Conservation (phyloP, 2,113 vertebrate genomes). For the Ammospiza nelsoni region DNA sequence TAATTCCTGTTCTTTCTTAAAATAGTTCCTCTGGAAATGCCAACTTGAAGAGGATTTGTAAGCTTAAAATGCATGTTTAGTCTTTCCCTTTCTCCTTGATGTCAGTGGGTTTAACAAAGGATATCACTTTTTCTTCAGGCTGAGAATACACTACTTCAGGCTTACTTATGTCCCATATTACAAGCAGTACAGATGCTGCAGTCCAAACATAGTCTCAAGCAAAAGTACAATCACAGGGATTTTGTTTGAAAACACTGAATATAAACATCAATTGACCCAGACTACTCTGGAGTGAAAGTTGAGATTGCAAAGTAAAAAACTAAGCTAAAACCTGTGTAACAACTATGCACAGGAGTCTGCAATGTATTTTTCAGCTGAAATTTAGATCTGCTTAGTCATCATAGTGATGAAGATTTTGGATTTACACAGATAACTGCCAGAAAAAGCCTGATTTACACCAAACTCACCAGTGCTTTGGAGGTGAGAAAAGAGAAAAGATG, state of each 20-base stretch:
- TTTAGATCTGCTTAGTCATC: slow-evolving; percentile 37
- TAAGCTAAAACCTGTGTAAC: background rate
- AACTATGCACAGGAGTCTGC: background rate
- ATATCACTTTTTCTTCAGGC: background rate
- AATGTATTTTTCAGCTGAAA: slow-evolving; percentile 14
- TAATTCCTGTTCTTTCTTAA: background rate
- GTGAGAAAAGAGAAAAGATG: background rate
- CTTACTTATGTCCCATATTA: background rate
- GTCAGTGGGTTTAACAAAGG: background rate
- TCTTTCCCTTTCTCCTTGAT: background rate
- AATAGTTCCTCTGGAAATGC: background rate
- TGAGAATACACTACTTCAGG: background rate
- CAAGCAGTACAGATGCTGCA: background rate
- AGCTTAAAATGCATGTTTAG: background rate
- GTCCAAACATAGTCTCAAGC: background rate
- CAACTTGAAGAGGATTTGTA: background rate
- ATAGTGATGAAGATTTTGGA: background rate
- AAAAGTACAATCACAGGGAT: background rate
- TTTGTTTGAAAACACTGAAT: background rate
- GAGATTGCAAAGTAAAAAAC: background rate
- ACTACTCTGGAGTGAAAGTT: background rate
- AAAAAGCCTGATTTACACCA: background rate
- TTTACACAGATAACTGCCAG: background rate
- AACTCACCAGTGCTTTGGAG: background rate
- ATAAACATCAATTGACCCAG: background rate